phyloP scores from a whole-genome alignment of 2,888 invertebrate genomes.

The Tipula confusa region DNA sequence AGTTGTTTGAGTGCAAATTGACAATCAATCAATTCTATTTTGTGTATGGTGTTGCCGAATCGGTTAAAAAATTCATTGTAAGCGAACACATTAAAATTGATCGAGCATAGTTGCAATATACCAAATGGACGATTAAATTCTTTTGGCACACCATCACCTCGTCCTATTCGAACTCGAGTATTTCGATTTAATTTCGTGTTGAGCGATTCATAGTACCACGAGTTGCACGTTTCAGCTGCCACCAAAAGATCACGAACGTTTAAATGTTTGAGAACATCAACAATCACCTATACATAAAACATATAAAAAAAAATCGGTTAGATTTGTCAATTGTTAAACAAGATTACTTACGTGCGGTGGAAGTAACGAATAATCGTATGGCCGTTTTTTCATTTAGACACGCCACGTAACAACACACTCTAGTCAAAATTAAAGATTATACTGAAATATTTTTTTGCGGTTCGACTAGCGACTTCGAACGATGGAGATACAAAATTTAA shows the following conservation, averaged over 20 bases:
- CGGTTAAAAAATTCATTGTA: background rate
- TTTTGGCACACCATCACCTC: background rate
- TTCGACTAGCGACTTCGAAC: no score
- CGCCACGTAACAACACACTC: background rate
- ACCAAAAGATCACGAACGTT: background rate
- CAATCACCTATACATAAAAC: background rate
- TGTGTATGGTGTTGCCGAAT: background rate
- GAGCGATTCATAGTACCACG: background rate
- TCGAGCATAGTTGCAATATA: background rate
- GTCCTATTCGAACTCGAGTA: background rate
- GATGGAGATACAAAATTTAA: no score
- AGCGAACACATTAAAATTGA: background rate
- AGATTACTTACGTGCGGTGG: background rate
- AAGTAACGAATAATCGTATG: background rate
- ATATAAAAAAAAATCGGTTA: background rate
- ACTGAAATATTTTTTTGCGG: no score
- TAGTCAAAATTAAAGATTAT: background rate
- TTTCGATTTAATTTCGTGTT: background rate
- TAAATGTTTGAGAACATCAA: background rate
- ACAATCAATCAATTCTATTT: background rate
- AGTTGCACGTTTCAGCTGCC: background rate
- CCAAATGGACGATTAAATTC: background rate
- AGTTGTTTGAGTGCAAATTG: background rate
- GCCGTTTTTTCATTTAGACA: background rate
- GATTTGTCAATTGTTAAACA: background rate